Evolutionary conservation across 53 echinoderm and acorn worm genomes (phyloP), one percentile per base, ranked within the genome.

Genomic region (Arbacia lixula): DNA sequence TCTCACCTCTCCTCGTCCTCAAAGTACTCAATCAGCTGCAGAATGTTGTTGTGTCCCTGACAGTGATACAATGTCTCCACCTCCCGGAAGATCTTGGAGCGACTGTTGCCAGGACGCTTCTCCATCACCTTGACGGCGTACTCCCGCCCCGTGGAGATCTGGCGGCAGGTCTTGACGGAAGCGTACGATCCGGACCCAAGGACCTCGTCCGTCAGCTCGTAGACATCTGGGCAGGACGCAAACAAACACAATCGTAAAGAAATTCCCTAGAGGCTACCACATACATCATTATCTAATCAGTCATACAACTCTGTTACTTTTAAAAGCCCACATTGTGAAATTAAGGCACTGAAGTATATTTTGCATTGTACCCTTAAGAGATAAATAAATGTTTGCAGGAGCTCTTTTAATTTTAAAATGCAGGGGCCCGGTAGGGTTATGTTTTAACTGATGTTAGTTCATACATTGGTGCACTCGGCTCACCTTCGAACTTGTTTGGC

Each of bases 71-170:
- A 85, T 4, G 94, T 99, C 84, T 99, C 99, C 40, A 99, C 90
- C 73, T 99, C 99, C 60, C 94, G 80, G 91, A 99, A 99, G 78
- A 99, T 95, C 78, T 94, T 94, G 80, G 86, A 53, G 16, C 99
- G 92, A 36, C 99, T 99, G 86, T 90, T 94, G 5, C 99, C 99
- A 27, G 94, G 92, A 66, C 94, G 78, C 85, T 99, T 99, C 60
- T 92, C 89, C 52, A 99, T 99, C 83, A 99, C 98, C 94, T 99
- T 99, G 26, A 99, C 99, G 25, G 99, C 99, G 75, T 90, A 95
- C 58, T 92, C 88, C 54, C 91, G 90, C 30, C 92, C 94, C 57
- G 92, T 87, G 34, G 88, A 72, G 52, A 99, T 91, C 67, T 92
- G 88, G 24, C 84, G 86, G 69, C 99, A 99, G 36, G 99, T 99